These are phyloP conservation scores for Ommatoiulus sabulosus DNA, from an alignment of 2,888 invertebrate genomes.

Conservation along the genomic window DNA sequence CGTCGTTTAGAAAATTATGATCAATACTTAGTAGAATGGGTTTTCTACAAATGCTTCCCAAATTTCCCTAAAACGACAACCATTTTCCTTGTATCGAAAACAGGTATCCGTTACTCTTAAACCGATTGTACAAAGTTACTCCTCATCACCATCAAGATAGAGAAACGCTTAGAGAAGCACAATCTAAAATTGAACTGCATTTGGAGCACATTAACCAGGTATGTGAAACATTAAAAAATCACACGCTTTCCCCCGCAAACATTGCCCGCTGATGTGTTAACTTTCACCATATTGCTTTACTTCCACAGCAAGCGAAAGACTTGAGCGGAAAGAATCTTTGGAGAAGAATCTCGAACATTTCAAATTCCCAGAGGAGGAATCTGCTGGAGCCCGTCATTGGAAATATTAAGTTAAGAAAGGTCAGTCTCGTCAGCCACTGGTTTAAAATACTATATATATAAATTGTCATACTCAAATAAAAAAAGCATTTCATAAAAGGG, in stretches of 20 bases:
- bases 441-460: too few relatives aligned
- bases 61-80: neutral
- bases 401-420: conserved; percentile 87
- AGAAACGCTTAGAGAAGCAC: conserved; percentile 86
- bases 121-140: conserved; percentile 90
- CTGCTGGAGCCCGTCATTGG: conserved; percentile 82
- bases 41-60: neutral
- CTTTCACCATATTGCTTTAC: conserved; percentile 69
- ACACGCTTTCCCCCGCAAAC: neutral
- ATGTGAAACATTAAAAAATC: conserved; percentile 61
- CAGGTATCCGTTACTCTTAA: conserved; percentile 87
- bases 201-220: conserved; percentile 93
- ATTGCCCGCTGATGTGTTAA: neutral
- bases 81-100: neutral
- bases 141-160: conserved; percentile 82
- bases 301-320: conserved; percentile 88
- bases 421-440: conserved; percentile 62
- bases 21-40: too few relatives aligned
- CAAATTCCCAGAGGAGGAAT: conserved; percentile 70
- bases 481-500: too few relatives aligned
- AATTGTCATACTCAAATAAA: too few relatives aligned
- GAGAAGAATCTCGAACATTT: conserved; percentile 85
- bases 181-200: conserved; percentile 91
- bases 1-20: too few relatives aligned
- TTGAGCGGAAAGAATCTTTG: conserved; percentile 89